These are phyloP conservation scores for Datnioides undecimradiatus DNA, from an alignment of 2,113 vertebrate genomes.

Conservation along the genomic window DNA sequence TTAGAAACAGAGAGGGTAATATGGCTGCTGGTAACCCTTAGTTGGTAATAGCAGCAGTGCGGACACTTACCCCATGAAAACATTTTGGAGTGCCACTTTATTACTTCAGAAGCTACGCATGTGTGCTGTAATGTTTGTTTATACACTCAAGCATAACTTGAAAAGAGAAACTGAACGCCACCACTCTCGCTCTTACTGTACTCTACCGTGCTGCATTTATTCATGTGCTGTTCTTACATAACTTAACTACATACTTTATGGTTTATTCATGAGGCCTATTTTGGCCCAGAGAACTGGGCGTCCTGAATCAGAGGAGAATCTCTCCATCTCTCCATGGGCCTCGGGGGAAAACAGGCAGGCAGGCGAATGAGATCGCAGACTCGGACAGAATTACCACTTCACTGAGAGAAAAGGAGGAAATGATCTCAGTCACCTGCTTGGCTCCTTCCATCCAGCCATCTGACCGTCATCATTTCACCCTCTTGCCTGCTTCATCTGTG, in stretches of 20 bases:
- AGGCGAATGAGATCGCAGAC: conserved; percentile 53
- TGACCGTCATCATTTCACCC: conserved; percentile 52
- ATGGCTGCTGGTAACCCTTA: not conserved
- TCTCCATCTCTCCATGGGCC: conserved; percentile 61
- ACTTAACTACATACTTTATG: conserved; percentile 71
- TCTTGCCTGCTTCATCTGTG: conserved; percentile 22
- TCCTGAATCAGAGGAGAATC: conserved; percentile 74
- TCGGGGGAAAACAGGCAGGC: conserved; percentile 47
- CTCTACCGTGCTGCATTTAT: conserved; percentile 54
- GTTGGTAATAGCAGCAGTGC: not conserved
- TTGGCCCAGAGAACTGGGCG: conserved; percentile 72
- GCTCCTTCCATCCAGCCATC: conserved; percentile 30
- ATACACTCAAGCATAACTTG: conserved; percentile 27
- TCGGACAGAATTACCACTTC: conserved; percentile 64
- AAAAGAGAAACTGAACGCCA: conserved; percentile 33
- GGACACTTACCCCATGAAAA: conserved; percentile 6
- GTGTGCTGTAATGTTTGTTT: conserved; percentile 50
- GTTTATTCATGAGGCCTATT: conserved; percentile 78
- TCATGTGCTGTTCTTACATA: conserved; percentile 71
- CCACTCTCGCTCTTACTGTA: conserved; percentile 53
- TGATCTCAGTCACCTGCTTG: conserved; percentile 61
- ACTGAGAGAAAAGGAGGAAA: conserved; percentile 43
- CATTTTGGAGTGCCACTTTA: conserved; percentile 17
- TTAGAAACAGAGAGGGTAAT: not conserved
- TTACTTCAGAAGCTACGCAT: not conserved